These are phyloP conservation scores for Bubo bubo DNA, from an alignment of 2,113 vertebrate genomes.

Conservation along the genomic window DNA sequence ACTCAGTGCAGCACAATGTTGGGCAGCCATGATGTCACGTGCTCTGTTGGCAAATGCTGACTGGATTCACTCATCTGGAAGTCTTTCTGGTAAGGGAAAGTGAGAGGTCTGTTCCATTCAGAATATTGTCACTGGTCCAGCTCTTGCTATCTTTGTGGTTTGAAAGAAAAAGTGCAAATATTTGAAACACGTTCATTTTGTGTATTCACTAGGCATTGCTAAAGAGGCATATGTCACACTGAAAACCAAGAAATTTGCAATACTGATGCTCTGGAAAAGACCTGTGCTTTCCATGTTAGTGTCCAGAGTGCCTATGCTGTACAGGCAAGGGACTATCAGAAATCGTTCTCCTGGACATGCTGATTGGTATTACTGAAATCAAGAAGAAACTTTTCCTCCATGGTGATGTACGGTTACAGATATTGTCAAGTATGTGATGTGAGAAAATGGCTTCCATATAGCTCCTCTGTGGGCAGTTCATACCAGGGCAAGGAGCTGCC, in stretches of 20 bases:
- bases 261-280: background rate
- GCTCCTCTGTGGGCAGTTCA: background rate
- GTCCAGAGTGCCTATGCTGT: background rate
- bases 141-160: background rate
- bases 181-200: background rate
- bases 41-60: background rate
- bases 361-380: background rate
- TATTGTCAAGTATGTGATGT: rapidly evolving
- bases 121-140: background rate
- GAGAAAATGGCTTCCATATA: background rate
- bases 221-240: background rate
- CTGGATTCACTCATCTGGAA: background rate
- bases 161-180: background rate
- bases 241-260: background rate
- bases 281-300: background rate
- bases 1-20: background rate
- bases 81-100: background rate
- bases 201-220: background rate
- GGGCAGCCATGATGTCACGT: background rate
- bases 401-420: background rate
- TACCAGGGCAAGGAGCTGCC: background rate
- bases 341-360: background rate
- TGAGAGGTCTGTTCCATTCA: background rate
- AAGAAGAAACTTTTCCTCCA: background rate
- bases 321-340: background rate